Conservation (phyloP, 2,797 vertebrate genomes). For the Esox masquinongy region DNA sequence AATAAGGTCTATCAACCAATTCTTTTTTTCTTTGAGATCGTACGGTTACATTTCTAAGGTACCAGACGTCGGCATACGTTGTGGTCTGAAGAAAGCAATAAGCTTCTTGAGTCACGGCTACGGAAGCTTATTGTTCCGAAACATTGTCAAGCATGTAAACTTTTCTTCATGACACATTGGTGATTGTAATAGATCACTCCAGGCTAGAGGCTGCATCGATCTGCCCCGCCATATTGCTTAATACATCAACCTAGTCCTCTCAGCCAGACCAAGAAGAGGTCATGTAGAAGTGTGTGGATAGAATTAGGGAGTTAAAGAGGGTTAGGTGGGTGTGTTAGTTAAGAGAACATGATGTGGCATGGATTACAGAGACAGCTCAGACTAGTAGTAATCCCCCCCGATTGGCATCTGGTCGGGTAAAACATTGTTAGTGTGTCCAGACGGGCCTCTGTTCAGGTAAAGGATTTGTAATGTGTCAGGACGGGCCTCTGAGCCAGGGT, state of each 20-base stretch:
- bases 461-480: background rate
- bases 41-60: background rate
- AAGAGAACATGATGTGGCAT: conserved; percentile 33
- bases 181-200: background rate
- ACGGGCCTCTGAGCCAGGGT: background rate
- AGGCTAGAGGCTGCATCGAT: background rate
- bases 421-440: conserved; percentile 3
- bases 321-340: conserved; percentile 36
- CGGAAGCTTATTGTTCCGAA: background rate
- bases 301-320: conserved; percentile 30
- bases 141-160: background rate
- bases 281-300: background rate
- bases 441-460: conserved; percentile 4
- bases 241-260: background rate
- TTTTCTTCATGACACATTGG: background rate
- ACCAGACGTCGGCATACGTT: background rate
- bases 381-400: conserved; percentile 65
- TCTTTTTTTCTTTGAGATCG: background rate
- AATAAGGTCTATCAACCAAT: background rate
- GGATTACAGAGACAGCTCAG: conserved; percentile 68
- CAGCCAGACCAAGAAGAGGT: background rate
- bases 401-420: conserved; percentile 38
- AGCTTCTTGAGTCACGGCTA: background rate
- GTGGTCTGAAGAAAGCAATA: background rate
- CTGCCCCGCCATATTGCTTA: background rate